Conservation (phyloP, 2,888 invertebrate species). For the Thelaira solivaga region DNA sequence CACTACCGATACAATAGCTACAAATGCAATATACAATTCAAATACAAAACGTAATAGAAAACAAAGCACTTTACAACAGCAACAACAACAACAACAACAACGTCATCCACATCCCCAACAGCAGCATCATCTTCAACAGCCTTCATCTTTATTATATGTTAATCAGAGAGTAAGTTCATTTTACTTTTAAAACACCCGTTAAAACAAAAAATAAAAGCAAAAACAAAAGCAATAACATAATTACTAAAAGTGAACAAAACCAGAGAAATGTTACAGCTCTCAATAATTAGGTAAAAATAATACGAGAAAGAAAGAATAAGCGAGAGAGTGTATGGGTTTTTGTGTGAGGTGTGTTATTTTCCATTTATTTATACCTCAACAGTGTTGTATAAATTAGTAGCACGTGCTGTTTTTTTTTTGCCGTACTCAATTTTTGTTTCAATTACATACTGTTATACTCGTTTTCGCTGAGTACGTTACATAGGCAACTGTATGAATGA, state of each 20-base stretch:
- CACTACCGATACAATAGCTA: constrained; percentile 52
- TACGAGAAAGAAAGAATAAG: neutral
- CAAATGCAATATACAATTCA: constrained; percentile 48
- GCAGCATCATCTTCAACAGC: constrained; percentile 45
- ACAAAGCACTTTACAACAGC: constrained; percentile 55
- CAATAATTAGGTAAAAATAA: neutral
- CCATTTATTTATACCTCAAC: neutral
- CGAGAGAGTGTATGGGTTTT: neutral
- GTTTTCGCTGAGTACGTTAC: too few species aligned
- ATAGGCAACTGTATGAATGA: neutral
- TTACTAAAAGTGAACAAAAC: neutral
- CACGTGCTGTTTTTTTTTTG: constrained; percentile 54
- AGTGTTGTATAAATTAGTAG: constrained; percentile 58
- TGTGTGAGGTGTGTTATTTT: neutral
- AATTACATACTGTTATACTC: too few species aligned
- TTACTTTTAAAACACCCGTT: neutral
- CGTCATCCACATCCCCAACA: constrained; percentile 60
- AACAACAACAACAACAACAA: constrained; percentile 57
- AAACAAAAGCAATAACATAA: neutral
- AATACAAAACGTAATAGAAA: constrained; percentile 58
- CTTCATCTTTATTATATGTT: constrained; percentile 43
- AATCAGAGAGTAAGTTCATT: constrained; percentile 57
- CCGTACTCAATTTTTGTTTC: constrained; percentile 20
- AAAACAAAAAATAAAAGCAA: neutral
- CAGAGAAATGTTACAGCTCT: too few species aligned